These are phyloP conservation scores for Sarcoramphus papa DNA, from an alignment of 2,797 vertebrate genomes.

Conservation along the genomic window DNA sequence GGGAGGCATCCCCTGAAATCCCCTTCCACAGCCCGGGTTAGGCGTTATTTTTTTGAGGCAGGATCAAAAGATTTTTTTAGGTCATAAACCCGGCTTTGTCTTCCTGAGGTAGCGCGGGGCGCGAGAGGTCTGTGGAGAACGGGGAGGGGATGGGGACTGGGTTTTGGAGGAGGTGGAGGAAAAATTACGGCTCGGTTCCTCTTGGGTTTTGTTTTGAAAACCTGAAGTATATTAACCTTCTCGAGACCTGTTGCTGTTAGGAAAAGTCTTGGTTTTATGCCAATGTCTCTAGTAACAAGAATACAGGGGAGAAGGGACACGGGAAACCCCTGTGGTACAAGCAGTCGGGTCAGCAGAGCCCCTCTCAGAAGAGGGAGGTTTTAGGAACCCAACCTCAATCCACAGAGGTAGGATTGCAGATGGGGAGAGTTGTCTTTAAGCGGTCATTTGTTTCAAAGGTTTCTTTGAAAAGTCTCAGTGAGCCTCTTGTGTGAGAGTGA, in stretches of 20 bases:
- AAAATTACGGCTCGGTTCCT: neutral
- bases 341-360: neutral
- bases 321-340: neutral
- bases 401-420: neutral
- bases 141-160: too few relatives aligned
- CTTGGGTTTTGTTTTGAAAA: neutral
- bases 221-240: neutral
- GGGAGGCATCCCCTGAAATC: too few relatives aligned
- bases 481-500: neutral
- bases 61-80: neutral
- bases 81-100: neutral
- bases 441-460: neutral
- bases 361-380: neutral
- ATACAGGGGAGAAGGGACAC: neutral
- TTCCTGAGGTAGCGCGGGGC: accelerated
- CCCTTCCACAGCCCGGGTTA: too few relatives aligned
- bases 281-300: neutral
- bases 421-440: neutral
- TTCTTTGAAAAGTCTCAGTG: neutral
- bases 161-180: neutral
- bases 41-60: neutral
- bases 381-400: neutral
- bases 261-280: neutral
- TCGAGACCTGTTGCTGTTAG: neutral
- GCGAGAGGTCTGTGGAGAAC: neutral